These are phyloP conservation scores for Drosophila nannoptera DNA, from an alignment of 1,140 invertebrate genomes.

Conservation along the genomic window DNA sequence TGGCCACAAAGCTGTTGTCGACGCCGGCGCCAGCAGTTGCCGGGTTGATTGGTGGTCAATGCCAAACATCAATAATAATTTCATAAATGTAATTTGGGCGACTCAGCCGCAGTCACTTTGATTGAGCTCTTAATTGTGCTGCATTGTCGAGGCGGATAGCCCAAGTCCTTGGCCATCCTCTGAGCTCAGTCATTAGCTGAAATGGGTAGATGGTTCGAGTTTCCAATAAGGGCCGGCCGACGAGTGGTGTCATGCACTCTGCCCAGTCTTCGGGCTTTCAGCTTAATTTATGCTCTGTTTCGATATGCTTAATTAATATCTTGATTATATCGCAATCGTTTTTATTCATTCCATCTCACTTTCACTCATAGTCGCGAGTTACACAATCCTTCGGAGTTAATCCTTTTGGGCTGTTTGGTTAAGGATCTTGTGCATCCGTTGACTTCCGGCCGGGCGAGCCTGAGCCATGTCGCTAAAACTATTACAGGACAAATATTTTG, in stretches of 20 bases:
- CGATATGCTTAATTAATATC: too few species aligned
- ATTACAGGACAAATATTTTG: conserved; percentile 36
- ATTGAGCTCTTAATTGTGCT: conserved; percentile 77
- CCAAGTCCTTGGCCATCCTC: conserved; percentile 23
- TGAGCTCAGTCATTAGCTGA: conserved; percentile 50
- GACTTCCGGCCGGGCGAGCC: conserved; percentile 9
- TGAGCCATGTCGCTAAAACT: conserved; percentile 15
- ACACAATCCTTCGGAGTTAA: neutral
- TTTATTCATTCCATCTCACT: too few species aligned
- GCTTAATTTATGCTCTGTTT: neutral
- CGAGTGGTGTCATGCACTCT: too few species aligned
- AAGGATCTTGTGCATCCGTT: neutral
- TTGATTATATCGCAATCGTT: too few species aligned
- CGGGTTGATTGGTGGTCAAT: conserved; percentile 63
- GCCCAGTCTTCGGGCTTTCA: neutral
- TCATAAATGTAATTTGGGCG: conserved; percentile 74
- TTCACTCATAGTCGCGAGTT: too few species aligned
- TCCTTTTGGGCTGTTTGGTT: neutral
- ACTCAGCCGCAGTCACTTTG: conserved; percentile 61
- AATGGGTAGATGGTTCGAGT: too few species aligned
- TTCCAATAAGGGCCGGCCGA: too few species aligned
- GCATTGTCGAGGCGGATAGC: conserved; percentile 64
- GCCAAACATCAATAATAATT: conserved; percentile 77
- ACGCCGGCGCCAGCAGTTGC: neutral
- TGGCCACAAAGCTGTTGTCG: conserved; percentile 21